Evolutionary conservation across 2,888 invertebrate species (phyloP).

Genomic region (Geotrupes spiniger): DNA sequence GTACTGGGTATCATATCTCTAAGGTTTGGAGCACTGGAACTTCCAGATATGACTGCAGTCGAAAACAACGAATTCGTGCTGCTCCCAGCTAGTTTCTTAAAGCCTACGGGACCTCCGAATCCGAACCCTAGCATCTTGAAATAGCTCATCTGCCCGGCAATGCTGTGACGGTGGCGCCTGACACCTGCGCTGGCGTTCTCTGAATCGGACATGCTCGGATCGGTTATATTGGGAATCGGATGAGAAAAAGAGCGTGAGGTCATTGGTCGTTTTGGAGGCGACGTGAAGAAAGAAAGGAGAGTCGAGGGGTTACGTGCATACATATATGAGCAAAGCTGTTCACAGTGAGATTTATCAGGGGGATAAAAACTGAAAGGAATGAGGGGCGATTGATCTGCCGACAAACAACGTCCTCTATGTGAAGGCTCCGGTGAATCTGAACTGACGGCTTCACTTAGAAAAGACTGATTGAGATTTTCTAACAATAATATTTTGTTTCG

Average conservation of each 20-base stretch:
- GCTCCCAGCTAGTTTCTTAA: slow-evolving; percentile 63
- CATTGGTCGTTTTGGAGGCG: slow-evolving; percentile 27
- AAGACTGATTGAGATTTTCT: slow-evolving; percentile 23
- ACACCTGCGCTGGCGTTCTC: slow-evolving; percentile 46
- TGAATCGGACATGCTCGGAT: slow-evolving; percentile 46
- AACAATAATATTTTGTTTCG: slow-evolving; percentile 23
- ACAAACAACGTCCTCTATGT: slow-evolving; percentile 20
- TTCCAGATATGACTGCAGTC: slow-evolving; percentile 94
- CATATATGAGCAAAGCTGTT: slow-evolving; percentile 28
- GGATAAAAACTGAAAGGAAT: slow-evolving; percentile 42
- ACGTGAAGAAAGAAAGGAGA: slow-evolving; percentile 44
- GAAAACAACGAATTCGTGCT: slow-evolving; percentile 86
- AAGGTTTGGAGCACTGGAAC: slow-evolving; percentile 87
- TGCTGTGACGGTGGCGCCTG: slow-evolving; percentile 92
- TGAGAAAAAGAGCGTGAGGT: slow-evolving; percentile 40
- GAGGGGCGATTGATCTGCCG: slow-evolving; percentile 34
- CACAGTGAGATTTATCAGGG: slow-evolving; percentile 29
- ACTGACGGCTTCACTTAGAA: slow-evolving; percentile 11
- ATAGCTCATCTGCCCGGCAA: slow-evolving; percentile 93
- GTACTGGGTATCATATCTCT: slow-evolving; percentile 81
- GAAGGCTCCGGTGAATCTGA: not conserved
- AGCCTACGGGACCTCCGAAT: slow-evolving; percentile 55
- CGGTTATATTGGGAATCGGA: slow-evolving; percentile 37
- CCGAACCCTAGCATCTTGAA: slow-evolving; percentile 85
- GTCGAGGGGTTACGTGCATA: slow-evolving; percentile 39